Base-by-base conservation (phyloP, 2,113 vertebrate species). In the Brachypodius melanocephalos region DNA sequence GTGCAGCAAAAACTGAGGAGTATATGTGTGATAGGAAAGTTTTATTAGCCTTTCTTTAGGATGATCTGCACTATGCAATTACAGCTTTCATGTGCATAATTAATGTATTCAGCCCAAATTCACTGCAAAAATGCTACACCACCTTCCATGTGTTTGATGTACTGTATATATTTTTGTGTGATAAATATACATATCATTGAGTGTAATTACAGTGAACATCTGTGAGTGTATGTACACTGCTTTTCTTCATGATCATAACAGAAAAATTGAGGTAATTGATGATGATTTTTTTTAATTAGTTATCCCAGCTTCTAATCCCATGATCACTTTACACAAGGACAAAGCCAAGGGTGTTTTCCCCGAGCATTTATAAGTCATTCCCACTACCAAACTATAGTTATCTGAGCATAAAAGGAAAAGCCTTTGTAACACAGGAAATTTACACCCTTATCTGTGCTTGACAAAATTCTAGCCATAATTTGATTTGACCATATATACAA, bases 401-500 rank as follows among this genome's bases (percentile, higher is more conserved):
- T 58, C 71, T 87, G 78, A 79, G 76, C 3, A 31, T 65, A 84
- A 88, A 88, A 77, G 34, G 43, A 73, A 88, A 65, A 90, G 25
- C 63, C 65, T 88, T 90, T 83, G 59, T 63, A 94, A 83, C 31
- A 48, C n/a, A 45, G 79, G 67, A 54, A 80, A 94, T 95, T 93
- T 96, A 84, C 51, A 78, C 34, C 46, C 16, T 81, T 95, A 83
- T 91, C 90, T 90, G 82, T 92, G 82, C 95, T 92, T 92, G 78
- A 92, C 92, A 78, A 86, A 93, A 92, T 88, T 73, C 88, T 66
- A 80, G 46, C 29, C 5, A 3, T 94, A 88, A 93, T 95, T 96
- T 91, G 85, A 86, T 90, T 88, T 93, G 57, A 73, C 82, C 82
- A 54, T 88, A 93, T 96, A 96, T 49, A 88, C 93, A 91, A 94